A percentile compares a stretch with the other conserved stretches of the same genome.
These are phyloP conservation scores for Panorpa germanica DNA, from an alignment of 2,888 invertebrate genomes.

Conservation along the genomic window DNA sequence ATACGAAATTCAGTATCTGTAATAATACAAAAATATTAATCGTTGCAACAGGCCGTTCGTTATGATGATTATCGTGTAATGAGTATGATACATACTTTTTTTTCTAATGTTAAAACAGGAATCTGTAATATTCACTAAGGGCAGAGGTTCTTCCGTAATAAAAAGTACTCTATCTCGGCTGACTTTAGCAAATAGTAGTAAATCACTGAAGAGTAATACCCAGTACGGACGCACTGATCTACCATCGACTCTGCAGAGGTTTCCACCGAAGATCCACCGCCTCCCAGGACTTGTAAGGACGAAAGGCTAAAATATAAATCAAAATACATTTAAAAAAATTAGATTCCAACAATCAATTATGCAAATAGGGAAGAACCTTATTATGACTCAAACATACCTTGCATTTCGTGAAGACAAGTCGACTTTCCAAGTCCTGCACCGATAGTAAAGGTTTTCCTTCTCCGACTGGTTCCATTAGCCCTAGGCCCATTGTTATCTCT, in stretches of 20 bases:
- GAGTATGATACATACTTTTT: slow-evolving; percentile 35
- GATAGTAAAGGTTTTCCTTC: slow-evolving; percentile 67
- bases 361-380: slow-evolving; percentile 2
- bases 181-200: slow-evolving; percentile 69
- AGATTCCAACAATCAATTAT: slow-evolving; percentile 1
- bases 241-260: slow-evolving; percentile 66
- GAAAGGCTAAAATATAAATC: slow-evolving; percentile 40
- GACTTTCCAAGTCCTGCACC: slow-evolving; percentile 67
- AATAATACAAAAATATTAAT: slow-evolving; percentile 13
- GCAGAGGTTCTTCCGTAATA: slow-evolving; percentile 72
- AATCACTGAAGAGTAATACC: slow-evolving; percentile 69
- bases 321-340: slow-evolving; percentile 2
- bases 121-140: slow-evolving; percentile 57
- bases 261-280: slow-evolving; percentile 82
- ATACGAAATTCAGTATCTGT: slow-evolving; percentile 72
- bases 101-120: slow-evolving; percentile 73
- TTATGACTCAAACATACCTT: slow-evolving; percentile 31
- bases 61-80: slow-evolving; percentile 3
- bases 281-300: slow-evolving; percentile 64
- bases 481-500: slow-evolving; percentile 67
- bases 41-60: neutral
- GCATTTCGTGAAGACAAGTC: slow-evolving; percentile 79
- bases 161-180: slow-evolving; percentile 73
- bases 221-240: slow-evolving; percentile 66
- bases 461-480: slow-evolving; percentile 69